Base-by-base conservation (phyloP, 2,888 invertebrate genomes). In the Epistrophe eligans region DNA sequence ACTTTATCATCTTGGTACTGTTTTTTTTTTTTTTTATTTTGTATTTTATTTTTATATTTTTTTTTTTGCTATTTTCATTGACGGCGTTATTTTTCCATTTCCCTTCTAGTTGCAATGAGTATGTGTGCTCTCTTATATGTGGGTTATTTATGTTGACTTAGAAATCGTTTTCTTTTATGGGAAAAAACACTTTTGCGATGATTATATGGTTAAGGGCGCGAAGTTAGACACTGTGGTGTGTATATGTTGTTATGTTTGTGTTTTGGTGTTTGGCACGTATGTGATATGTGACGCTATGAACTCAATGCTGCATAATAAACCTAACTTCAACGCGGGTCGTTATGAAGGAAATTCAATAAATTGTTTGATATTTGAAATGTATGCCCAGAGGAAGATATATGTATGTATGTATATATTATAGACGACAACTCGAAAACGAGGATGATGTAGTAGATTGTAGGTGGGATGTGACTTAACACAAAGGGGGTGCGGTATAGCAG, bases 161-260 rank as follows among this genome's bases (percentile, higher is more conserved):
- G 87, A 87, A 87, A 87, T 83, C 87, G 83, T 87, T 87, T 87
- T 76, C 83, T 83, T 87, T 87, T 87, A 87, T 87, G 87, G 83
- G 70, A 50, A 79, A 82, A 74, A 85, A 70, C 64, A 77, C 81
- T 85, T 82, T 71, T 85, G 85, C 73, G 82, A 85, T 82, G 85
- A 85, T 85, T 82, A 85, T 74, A 85, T 74, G 82, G 82, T 77
- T 85, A 82, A 85, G 82, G 84, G 84, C 84, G 85, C 73, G 70
- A 62, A 55, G 52, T 55, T 19, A 48, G 28, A 48, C n/a, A 35
- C 55, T 43, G 1, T 17, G 70, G 19, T 35, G 43, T 48, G 10
- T 45, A 5, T 71, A 15, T 62, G 35, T 60, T 60, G 77, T 10
- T 13, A 71, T 84, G 58, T 77, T 45, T 74, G 72, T 52, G 77